Percentiles rank a stretch among this genome's conserved stretches.
Conservation (phyloP, 2,888 invertebrate species). For the Acleris literana region DNA sequence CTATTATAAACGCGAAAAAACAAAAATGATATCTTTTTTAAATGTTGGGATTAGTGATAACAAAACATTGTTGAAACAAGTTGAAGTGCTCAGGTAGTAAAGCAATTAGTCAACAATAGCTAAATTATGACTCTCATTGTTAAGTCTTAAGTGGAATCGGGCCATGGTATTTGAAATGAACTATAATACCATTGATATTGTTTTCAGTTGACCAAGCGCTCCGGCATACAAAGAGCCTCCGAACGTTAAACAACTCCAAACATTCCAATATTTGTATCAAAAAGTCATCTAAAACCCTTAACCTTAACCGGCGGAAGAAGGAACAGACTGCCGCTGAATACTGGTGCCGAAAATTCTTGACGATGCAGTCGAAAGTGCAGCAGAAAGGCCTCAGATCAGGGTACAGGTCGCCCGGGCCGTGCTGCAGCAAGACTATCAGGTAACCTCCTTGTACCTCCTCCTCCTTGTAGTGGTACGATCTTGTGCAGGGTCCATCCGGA, state of each 20-base stretch:
- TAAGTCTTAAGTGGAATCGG: no score
- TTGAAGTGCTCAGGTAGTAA: no score
- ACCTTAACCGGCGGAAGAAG: conserved; percentile 37
- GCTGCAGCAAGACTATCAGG: neutral
- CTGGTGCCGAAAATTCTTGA: no score
- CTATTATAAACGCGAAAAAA: no score
- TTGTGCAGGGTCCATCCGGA: neutral
- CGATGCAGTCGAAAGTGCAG: neutral
- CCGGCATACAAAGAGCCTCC: conserved; percentile 38
- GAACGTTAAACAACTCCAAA: conserved; percentile 24
- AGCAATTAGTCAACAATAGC: no score
- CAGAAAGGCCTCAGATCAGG: neutral
- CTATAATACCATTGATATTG: no score
- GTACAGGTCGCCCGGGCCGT: neutral
- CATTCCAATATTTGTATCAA: conserved; percentile 23
- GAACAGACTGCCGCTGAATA: neutral
- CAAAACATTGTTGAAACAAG: no score
- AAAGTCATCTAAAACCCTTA: conserved; percentile 42
- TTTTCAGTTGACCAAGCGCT: conserved; percentile 43
- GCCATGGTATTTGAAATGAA: no score
- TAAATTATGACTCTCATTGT: no score
- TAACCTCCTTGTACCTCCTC: no score
- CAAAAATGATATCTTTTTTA: no score
- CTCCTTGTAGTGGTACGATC: neutral
- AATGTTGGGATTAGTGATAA: no score